Percentiles rank a stretch among this genome's conserved stretches.
Evolutionary conservation across 2,888 invertebrate species (phyloP).

Genomic region (Laothoe populi): DNA sequence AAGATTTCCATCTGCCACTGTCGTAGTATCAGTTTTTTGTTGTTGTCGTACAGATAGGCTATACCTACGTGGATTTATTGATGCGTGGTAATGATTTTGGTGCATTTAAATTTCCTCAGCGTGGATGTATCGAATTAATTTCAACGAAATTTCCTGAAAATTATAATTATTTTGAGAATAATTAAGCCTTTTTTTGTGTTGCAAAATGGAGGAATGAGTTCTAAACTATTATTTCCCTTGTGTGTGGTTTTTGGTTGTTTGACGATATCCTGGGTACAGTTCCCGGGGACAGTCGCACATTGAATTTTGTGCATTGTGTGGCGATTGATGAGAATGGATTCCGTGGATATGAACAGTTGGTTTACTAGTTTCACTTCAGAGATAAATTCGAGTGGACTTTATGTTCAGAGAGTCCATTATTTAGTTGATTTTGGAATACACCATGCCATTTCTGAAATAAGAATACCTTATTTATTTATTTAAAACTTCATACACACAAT

Average conservation of each 20-base stretch:
- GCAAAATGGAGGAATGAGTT: background rate
- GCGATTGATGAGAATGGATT: no score
- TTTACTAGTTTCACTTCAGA: no score
- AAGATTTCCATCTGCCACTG: conserved; percentile 20
- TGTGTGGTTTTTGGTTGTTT: background rate
- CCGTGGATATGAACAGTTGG: no score
- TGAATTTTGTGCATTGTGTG: no score
- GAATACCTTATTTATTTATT: no score
- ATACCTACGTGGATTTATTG: conserved; percentile 9
- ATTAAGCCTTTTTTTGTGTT: background rate
- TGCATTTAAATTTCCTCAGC: conserved; percentile 4
- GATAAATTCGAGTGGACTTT: no score
- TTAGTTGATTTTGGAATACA: no score
- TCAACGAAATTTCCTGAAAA: conserved; percentile 6
- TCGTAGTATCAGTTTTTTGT: conserved; percentile 14
- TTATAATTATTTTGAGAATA: background rate
- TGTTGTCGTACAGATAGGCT: background rate
- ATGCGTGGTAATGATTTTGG: conserved; percentile 12
- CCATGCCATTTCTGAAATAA: no score
- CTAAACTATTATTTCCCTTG: background rate
- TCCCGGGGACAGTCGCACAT: no score
- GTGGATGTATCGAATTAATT: background rate
- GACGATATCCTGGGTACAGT: no score
- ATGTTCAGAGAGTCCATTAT: no score
- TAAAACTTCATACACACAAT: no score